Evolutionary conservation across 2,797 vertebrate genomes (phyloP).

Genomic region (Anableps anableps): DNA sequence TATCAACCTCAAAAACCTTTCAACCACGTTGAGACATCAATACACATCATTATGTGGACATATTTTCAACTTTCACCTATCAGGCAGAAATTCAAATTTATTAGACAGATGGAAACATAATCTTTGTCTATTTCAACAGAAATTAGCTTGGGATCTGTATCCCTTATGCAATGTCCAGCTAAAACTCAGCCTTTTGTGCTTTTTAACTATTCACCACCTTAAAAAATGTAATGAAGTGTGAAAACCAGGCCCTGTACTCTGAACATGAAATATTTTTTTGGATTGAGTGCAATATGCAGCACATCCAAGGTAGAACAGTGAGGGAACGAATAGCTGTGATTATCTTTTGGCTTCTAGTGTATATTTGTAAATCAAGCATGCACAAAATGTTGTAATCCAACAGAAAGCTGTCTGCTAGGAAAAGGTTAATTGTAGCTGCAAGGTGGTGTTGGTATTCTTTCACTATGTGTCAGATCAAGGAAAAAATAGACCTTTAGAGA

Average conservation of each 20-base stretch:
- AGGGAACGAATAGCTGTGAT: slow-evolving; percentile 44
- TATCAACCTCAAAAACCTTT: not conserved
- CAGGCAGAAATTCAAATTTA: not conserved
- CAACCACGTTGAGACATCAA: not conserved
- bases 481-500: slow-evolving; percentile 51
- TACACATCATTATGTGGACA: not conserved
- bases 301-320: slow-evolving; percentile 28
- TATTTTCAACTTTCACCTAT: too few relatives aligned
- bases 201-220: slow-evolving; percentile 34
- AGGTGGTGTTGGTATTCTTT: slow-evolving; percentile 72
- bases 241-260: slow-evolving; percentile 48
- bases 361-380: slow-evolving; percentile 30
- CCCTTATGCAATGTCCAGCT: slow-evolving; percentile 25
- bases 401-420: slow-evolving; percentile 35
- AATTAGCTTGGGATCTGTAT: slow-evolving; percentile 26
- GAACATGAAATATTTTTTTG: slow-evolving; percentile 38
- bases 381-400: slow-evolving; percentile 29
- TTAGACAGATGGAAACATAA: slow-evolving; percentile 6
- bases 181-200: slow-evolving; percentile 24
- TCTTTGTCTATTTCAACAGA: slow-evolving; percentile 11
- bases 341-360: slow-evolving; percentile 35
- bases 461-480: slow-evolving; percentile 58
- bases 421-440: slow-evolving; percentile 74
- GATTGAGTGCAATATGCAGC: slow-evolving; percentile 25
- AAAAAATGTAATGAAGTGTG: slow-evolving; percentile 57